Percentiles rank a stretch among this genome's conserved stretches.
Conservation (phyloP, 2,888 invertebrate species). For the Andrena camellia region DNA sequence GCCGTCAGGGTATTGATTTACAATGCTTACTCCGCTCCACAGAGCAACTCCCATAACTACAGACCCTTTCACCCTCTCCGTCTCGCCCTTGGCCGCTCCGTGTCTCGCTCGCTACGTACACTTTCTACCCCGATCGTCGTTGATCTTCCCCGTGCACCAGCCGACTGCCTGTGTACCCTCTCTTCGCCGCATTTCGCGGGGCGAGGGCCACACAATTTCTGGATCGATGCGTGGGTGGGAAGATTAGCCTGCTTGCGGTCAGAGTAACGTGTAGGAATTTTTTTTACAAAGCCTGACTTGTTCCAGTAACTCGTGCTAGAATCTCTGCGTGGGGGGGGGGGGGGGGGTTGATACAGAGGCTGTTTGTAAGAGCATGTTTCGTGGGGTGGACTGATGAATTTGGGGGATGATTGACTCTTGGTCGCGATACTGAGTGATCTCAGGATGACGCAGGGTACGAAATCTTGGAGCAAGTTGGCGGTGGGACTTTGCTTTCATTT, state of each 20-base stretch:
- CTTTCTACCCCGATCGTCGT: slow-evolving; percentile 25
- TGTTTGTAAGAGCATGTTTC: not conserved
- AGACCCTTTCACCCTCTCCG: slow-evolving; percentile 57
- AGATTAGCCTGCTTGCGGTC: no score
- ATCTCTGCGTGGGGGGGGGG: no score
- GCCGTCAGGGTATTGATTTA: slow-evolving; percentile 81
- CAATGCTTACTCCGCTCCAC: slow-evolving; percentile 80
- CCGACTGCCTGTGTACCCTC: no score
- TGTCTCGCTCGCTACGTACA: slow-evolving; percentile 9
- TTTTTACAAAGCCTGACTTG: no score
- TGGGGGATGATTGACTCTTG: not conserved
- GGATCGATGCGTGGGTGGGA: no score
- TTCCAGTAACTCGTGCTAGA: no score
- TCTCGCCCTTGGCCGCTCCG: slow-evolving; percentile 15
- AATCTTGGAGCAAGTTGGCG: not conserved
- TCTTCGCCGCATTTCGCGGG: no score
- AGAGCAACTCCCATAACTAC: slow-evolving; percentile 78
- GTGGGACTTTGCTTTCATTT: no score
- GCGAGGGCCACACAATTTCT: no score
- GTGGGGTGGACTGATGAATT: not conserved
- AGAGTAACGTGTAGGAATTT: no score
- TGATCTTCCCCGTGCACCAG: slow-evolving; percentile 13
- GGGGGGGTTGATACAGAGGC: no score
- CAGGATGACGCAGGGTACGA: not conserved
- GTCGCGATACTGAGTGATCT: not conserved